Evolutionary conservation across 1,140 invertebrate species (phyloP).

Genomic region (Brachionus plicatilis): DNA sequence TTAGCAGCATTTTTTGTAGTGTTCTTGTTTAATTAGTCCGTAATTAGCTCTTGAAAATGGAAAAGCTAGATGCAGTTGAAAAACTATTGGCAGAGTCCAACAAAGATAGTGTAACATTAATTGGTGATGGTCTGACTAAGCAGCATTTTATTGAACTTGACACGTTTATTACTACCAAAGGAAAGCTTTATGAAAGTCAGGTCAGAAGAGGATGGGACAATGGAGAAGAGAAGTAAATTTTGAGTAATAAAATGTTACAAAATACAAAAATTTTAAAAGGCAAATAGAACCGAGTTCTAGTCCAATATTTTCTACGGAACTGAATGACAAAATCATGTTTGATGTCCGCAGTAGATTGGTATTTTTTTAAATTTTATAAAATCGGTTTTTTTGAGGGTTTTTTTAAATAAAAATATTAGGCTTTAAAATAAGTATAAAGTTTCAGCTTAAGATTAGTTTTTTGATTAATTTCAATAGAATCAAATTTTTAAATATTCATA

Average conservation of each 20-base stretch:
- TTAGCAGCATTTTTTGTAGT: not conserved
- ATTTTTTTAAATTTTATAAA: not conserved
- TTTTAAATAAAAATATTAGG: too few relatives aligned
- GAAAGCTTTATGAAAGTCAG: constrained; percentile 29
- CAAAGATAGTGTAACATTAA: constrained; percentile 6
- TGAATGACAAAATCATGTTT: not conserved
- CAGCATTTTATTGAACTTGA: constrained; percentile 40
- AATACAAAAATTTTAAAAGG: not conserved
- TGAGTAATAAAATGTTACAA: not conserved
- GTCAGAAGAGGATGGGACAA: not conserved
- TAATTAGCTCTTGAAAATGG: not conserved
- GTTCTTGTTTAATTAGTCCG: not conserved
- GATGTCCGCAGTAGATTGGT: not conserved
- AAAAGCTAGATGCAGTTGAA: not conserved
- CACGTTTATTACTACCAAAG: not conserved
- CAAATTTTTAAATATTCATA: too few relatives aligned
- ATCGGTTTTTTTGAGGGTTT: not conserved
- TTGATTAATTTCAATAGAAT: too few relatives aligned
- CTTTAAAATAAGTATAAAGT: too few relatives aligned
- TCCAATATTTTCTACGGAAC: constrained; percentile 11
- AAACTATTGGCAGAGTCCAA: not conserved
- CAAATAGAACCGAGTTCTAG: not conserved
- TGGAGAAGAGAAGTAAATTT: not conserved
- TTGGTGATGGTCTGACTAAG: constrained; percentile 27
- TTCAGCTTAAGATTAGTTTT: too few relatives aligned